Conservation (phyloP, 37 sponge, comb jelly and placozoan species). For the Eunapius fragilis region DNA sequence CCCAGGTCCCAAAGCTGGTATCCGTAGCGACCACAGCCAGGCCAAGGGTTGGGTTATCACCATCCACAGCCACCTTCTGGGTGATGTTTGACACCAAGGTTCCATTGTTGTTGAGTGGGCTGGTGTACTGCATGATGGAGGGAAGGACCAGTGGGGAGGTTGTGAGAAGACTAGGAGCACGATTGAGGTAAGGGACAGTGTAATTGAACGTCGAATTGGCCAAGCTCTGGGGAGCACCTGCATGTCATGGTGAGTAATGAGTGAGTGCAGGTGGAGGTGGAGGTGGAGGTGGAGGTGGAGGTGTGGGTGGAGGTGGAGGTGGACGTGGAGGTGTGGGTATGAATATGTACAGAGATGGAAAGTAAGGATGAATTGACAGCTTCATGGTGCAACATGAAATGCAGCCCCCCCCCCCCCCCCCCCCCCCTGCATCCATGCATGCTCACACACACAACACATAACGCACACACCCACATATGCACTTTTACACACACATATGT, state of each 20-base stretch:
- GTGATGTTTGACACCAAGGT: conserved; percentile 1
- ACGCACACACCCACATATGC: too few relatives aligned
- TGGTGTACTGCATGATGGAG: conserved; percentile 34
- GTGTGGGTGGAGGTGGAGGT: too few relatives aligned
- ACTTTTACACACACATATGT: too few relatives aligned
- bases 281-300: too few relatives aligned
- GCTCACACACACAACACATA: too few relatives aligned
- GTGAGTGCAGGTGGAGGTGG: not conserved
- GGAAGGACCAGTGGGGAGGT: not conserved
- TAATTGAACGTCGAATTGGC: conserved; percentile 33
- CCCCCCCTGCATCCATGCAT: too few relatives aligned
- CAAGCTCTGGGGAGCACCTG: conserved; percentile 33
- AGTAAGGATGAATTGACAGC: too few relatives aligned
- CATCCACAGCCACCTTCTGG: conserved; percentile 10
- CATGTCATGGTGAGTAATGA: not conserved
- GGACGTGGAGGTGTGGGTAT: too few relatives aligned
- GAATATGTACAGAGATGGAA: too few relatives aligned
- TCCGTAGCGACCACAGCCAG: conserved; percentile 20
- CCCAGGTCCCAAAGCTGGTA: conserved; percentile 41
- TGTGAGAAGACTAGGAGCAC: conserved; percentile 32
- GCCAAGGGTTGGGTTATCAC: conserved; percentile 27
- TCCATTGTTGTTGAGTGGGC: conserved; percentile 4
- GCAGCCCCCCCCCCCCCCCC: too few relatives aligned
- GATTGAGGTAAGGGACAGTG: conserved; percentile 52
- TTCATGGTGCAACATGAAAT: too few relatives aligned